Evolutionary conservation across 1,140 invertebrate species (phyloP).

Genomic region (Phymorhynchus buccinoides): DNA sequence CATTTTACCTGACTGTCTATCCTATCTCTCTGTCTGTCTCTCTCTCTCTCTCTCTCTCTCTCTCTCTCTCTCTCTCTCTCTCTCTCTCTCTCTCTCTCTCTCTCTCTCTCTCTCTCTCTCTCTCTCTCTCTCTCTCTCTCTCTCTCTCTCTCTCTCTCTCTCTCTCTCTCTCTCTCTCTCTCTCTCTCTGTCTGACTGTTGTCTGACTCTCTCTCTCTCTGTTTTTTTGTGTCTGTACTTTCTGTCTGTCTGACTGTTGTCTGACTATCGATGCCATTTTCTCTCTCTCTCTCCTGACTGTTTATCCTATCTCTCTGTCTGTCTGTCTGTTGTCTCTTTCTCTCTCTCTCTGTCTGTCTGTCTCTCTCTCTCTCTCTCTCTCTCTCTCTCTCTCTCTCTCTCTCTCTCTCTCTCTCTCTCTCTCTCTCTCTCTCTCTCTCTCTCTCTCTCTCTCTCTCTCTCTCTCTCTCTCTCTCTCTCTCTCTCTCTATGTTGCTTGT

Average conservation of each 20-base stretch:
- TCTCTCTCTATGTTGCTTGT: too few species aligned
- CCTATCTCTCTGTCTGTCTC: not conserved
- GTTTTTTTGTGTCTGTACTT: not conserved
- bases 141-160: slow-evolving; percentile 15
- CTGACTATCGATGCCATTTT: too few species aligned
- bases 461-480: not conserved
- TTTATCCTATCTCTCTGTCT: too few species aligned
- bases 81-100: too few species aligned
- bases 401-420: not conserved
- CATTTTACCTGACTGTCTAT: not conserved
- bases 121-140: not conserved
- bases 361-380: not conserved
- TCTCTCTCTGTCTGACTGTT: slow-evolving; percentile 5
- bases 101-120: not conserved
- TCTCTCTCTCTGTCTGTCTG: not conserved
- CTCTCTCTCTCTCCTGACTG: too few species aligned
- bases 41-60: not conserved
- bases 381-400: not conserved
- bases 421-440: not conserved
- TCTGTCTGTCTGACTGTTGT: not conserved
- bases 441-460: not conserved
- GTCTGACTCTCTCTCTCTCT: not conserved
- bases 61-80: too few species aligned
- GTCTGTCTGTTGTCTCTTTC: too few species aligned
- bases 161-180: slow-evolving; percentile 17